phyloP scores from a whole-genome alignment of 2,113 vertebrate genomes.

The Melanostigma gelatinosum region DNA sequence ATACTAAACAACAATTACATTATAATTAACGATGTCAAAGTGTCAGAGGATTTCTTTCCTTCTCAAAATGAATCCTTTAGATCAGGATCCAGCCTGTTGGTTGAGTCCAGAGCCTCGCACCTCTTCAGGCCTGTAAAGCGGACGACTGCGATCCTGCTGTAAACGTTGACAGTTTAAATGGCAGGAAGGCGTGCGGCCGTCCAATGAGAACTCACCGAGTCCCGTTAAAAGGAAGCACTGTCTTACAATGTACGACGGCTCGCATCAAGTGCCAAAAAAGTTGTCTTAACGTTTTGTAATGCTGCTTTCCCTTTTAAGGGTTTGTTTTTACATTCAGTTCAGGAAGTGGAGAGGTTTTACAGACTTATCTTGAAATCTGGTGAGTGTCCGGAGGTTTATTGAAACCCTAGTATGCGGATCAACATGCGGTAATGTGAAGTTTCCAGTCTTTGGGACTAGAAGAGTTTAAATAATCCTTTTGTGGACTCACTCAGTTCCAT shows the following conservation, averaged over 20 bases:
- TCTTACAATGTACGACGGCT: conserved; percentile 13
- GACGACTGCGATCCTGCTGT: conserved; percentile 6
- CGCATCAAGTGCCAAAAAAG: conserved; percentile 30
- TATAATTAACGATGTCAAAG: conserved; percentile 12
- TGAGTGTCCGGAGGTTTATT: conserved; percentile 46
- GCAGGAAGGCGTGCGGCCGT: not conserved
- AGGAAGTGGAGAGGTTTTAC: conserved; percentile 65
- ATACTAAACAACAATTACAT: not conserved
- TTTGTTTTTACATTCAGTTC: conserved; percentile 55
- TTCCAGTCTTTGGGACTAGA: conserved; percentile 13
- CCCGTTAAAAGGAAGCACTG: conserved; percentile 58
- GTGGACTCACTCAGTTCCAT: too few species aligned
- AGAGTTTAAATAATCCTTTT: too few species aligned
- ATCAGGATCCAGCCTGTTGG: conserved; percentile 17
- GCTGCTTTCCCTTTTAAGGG: conserved; percentile 60
- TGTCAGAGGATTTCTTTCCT: conserved; percentile 4
- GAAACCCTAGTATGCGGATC: conserved; percentile 12
- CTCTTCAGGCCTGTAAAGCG: conserved; percentile 39
- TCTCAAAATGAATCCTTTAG: not conserved
- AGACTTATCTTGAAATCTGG: conserved; percentile 46
- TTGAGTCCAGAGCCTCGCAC: conserved; percentile 12
- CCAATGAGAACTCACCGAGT: conserved; percentile 34
- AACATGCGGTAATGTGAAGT: not conserved
- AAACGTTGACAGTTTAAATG: conserved; percentile 62
- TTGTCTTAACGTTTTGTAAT: conserved; percentile 24